Base-by-base conservation (phyloP, 2,888 invertebrate genomes). In the Nysson spinosus region DNA sequence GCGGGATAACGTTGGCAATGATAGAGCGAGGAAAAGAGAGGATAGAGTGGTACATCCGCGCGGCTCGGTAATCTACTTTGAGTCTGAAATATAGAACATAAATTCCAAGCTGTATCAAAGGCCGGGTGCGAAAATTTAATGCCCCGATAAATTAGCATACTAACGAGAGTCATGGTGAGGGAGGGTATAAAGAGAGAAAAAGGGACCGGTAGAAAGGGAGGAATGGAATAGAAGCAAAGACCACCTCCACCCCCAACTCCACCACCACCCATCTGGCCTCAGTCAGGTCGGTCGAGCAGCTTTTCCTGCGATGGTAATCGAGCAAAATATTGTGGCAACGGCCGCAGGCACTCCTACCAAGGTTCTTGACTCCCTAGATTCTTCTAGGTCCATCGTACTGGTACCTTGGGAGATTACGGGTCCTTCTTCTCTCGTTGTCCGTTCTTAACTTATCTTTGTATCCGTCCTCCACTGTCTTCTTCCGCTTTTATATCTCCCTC, bases 281-380 rank as follows among this genome's bases (percentile, higher is more conserved):
- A 40, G 64, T 50, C 62, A 44, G 68, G 55, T 65, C 70, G 63
- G 46, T 62, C 56, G 60, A 67, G 54, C 69, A 70, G 80, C 81
- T 81, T 84, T 83, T 78, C 80, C 81, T 72, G 75, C 78, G 79
- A 82, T 83, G 79, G 81, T 83, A 84, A 86, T 85, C 83, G 81
- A 83, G 82, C 83, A 83, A 85, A 85, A 84, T 84, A 84, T 85
- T 84, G 83, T 80, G 80, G 83, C 81, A 84, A 77, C 78, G 78
- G 78, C 80, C 80, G 76, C 77, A 56, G 77, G 81, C 77, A 76
- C 63, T 73, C 71, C 63, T 66, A 63, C 67, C 72, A 65, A 77
- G 79, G 79, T 81, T 80, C 82, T 83, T 81, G 83, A 83, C 81
- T 83, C 80, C 78, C 47, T 47, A 22, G 67, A 56, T 60, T 63